Base-by-base conservation (phyloP, 2,888 invertebrate genomes). In the Mimachlamys varia region DNA sequence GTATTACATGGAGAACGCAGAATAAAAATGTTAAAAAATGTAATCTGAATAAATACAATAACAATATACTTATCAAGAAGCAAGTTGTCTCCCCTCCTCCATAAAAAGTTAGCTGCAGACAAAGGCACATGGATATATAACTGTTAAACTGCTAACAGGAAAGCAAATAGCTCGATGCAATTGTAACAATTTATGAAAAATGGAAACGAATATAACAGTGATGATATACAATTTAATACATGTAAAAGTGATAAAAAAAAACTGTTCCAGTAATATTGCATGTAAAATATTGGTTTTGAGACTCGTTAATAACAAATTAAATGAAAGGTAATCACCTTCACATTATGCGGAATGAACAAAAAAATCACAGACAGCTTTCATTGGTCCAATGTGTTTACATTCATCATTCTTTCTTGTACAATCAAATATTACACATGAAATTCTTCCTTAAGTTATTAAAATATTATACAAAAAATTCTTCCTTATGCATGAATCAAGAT, bases 311-410 rank as follows among this genome's bases (percentile, higher is more conserved):
- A 76, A 33, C 2, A 76, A 76, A 12, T 76, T 10, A 22, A 27
- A 76, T 76, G 27, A 76, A 76, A 76, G 76, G 76, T 33, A 22
- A 33, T 76, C 22, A 27, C 76, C 76, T 76, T 76, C 0, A 33
- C 76, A 76, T 76, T 76, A 76, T 76, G 76, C 76, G 76, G 27
- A 76, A 76, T 33, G 76, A 76, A 76, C 76, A 76, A 27, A 76
- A 4, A n/a, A 76, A 76, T 76, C 76, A 76, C 76, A 76, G 76
- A 12, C 76, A 27, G 76, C 76, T 76, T 44, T 76, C 76, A 76
- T 76, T 76, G 76, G 76, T 76, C 76, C 33, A 76, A 27, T 22
- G 27, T 76, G 10, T 76, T 2, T 62, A 76, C 76, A 76, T n/a
- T n/a, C 58, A 19, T 58, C 58, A 19, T 53, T 53, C 53, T 53